Base-by-base conservation (phyloP, 2,797 vertebrate genomes). In the Molossus alvarezi region DNA sequence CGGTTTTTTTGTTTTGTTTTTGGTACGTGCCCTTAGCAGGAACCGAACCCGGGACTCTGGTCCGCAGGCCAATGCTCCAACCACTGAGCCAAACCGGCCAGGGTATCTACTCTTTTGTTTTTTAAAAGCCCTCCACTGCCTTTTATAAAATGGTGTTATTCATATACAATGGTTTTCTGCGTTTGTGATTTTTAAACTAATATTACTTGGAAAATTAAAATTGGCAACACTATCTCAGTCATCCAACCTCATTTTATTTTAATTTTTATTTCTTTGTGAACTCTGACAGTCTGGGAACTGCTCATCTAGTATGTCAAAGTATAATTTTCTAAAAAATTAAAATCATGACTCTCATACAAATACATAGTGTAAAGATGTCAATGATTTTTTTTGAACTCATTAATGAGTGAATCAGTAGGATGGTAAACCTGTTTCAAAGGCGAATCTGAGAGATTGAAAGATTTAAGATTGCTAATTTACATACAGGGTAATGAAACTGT, bases 301-400 rank as follows among this genome's bases (percentile, higher is more conserved):
- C 33, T 94, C 45, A 76, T 86, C 80, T 82, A 97, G 51, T 33
- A 91, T 14, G 33, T 91, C 91, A 93, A 88, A 91, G 58, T 48
- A 85, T 48, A 90, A 55, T 90, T 97, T 88, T 75, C 37, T 18
- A 93, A 95, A 94, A 85, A 85, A 90, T 82, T 96, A 75, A 92
- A 95, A 91, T 41, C 9, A 83, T 79, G 71, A 71, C 17, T 95
- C 4, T 95, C 82, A 77, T 86, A 81, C 18, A 93, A 87, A 88
- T 79, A 79, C 18, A 57, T 45, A 85, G 41, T 71, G 12, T 88
- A 88, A n/a, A 91, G 72, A 75, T 92, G 58, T 92, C 94, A 91
- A 77, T 71, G 72, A 75, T 62, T 91, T 87, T 87, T 87, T 83
- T 92, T 80, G 23, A 97, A 80, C 41, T 82, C 79, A 86, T 76